Evolutionary conservation across 2,797 vertebrate species (phyloP), one percentile per base, ranked within the genome.

Genomic region (Epinephelus malabaricus): DNA sequence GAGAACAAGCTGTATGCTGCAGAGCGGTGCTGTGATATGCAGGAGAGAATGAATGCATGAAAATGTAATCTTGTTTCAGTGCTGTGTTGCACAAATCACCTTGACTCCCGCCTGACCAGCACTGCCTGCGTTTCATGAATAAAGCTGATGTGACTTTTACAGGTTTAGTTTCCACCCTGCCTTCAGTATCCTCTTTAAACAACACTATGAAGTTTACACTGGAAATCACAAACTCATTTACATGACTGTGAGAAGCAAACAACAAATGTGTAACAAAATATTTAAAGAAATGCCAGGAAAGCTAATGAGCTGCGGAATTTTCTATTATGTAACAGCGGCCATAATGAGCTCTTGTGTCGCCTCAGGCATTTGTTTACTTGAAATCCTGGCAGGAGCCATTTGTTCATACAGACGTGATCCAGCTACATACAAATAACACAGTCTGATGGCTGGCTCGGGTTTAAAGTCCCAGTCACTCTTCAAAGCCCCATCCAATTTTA

Each of bases 291-390:
- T 73, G 61, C 61, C 9, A n/a, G 65, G 74, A 68, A 77, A 70
- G 55, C 46, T 76, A 77, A 86, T 69, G 53, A 69, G 69, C 27
- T 19, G 17, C 8, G 45, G 55, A 67, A 76, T 62, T 62, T 59
- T 60, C 18, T 63, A 45, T 83, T 82, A 73, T 78, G 60, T 74
- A 78, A 85, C 40, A n/a, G 43, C 66, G 40, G 54, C 61, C 75
- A 67, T 67, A 80, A 82, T 69, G 79, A 79, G 80, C 58, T 69
- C 56, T 64, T 17, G 56, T 47, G 73, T 56, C 17, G 30, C 80
- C 82, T 64, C 82, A 79, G 76, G 86, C 65, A 79, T 86, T 69
- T 86, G 86, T 82, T 88, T 83, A 84, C 86, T 87, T 19, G 67
- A 45, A 55, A 40, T 69, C 62, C 54, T 78, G 68, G 73, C 81